phyloP scores from a whole-genome alignment of 2,797 vertebrate species.

The Echeneis naucrates region DNA sequence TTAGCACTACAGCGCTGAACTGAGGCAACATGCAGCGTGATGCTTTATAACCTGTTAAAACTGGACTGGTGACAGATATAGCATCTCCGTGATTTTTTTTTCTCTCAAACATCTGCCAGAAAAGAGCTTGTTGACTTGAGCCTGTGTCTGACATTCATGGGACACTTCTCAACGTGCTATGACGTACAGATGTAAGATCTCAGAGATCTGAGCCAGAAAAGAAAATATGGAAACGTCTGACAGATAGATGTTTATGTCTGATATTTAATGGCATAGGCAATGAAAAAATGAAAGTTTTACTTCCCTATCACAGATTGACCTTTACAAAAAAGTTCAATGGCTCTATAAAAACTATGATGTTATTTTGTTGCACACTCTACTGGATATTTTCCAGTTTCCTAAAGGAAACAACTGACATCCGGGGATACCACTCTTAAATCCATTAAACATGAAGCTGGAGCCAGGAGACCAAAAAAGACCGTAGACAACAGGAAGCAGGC shows the following conservation, averaged over 20 bases:
- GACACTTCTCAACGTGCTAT: conserved; percentile 47
- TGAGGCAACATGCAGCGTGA: conserved; percentile 4
- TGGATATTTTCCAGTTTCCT: background rate
- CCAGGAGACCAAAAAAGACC: background rate
- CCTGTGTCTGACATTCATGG: conserved; percentile 34
- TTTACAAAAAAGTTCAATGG: conserved; percentile 65
- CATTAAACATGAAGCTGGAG: background rate
- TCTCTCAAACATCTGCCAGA: conserved; percentile 15
- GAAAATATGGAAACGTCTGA: conserved; percentile 45
- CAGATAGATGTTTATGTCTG: conserved; percentile 42
- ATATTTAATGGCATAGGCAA: conserved; percentile 42
- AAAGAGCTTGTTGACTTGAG: conserved; percentile 20
- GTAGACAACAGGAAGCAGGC: background rate
- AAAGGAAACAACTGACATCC: conserved; percentile 8
- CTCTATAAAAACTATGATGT: background rate
- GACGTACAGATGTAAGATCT: conserved; percentile 42
- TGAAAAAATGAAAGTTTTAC: conserved; percentile 38
- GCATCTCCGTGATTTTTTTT: conserved; percentile 13
- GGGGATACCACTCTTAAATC: background rate
- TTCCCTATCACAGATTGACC: conserved; percentile 52
- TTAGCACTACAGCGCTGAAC: conserved; percentile 14
- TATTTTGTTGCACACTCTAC: conserved; percentile 15
- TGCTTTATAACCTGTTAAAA: conserved; percentile 45
- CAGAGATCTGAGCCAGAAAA: conserved; percentile 59
- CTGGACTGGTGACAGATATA: conserved; percentile 21